phyloP scores from a whole-genome alignment of 1,140 invertebrate species.

The Panagrolaimus sp. region DNA sequence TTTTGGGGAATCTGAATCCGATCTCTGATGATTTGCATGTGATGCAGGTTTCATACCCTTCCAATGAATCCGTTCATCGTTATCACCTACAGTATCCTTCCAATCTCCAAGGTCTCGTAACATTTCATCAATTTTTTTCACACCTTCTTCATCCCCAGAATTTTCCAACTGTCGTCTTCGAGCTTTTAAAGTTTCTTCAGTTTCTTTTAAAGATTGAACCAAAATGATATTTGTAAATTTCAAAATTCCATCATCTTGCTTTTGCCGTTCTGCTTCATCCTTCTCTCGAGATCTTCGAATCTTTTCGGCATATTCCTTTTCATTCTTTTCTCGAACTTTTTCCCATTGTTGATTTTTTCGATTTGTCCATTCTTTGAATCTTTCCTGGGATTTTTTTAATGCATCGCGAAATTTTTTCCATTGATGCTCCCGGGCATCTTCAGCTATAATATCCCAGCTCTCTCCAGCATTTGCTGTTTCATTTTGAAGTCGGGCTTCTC shows the following conservation, averaged over 20 bases:
- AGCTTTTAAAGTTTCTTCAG: background rate
- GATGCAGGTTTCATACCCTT: background rate
- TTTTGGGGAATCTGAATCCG: too few species aligned
- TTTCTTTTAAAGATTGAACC: background rate
- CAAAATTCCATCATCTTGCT: too few species aligned
- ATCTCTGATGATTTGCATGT: background rate
- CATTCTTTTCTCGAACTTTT: background rate
- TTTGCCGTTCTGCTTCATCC: background rate
- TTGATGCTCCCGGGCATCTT: background rate
- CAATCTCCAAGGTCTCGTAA: background rate
- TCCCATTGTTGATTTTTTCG: background rate
- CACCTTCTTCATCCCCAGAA: background rate
- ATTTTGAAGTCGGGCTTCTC: background rate
- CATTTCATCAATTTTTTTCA: background rate
- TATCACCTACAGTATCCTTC: background rate
- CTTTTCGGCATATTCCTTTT: background rate
- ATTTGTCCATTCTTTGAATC: background rate
- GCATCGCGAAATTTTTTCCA: conserved; percentile 11
- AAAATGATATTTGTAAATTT: too few species aligned
- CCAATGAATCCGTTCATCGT: background rate
- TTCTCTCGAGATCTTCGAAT: background rate
- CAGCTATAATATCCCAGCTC: background rate
- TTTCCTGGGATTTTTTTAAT: background rate
- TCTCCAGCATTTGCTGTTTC: background rate
- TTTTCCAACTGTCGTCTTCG: background rate